Evolutionary conservation across 2,888 invertebrate species (phyloP).

Genomic region (Callimorpha dominula): DNA sequence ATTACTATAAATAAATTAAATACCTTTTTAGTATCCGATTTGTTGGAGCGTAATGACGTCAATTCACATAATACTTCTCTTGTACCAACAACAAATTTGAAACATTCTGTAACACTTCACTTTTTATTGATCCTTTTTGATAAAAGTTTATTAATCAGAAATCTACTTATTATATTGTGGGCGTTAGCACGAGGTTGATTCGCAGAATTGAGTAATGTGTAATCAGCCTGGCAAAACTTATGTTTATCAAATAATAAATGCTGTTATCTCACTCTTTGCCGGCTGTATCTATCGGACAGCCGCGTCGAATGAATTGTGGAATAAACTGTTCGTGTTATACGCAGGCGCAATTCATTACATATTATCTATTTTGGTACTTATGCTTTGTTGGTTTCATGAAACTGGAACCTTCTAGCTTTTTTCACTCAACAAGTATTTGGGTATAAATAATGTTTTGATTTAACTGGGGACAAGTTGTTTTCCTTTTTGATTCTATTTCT

Average conservation of each 20-base stretch:
- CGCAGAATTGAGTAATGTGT: not conserved
- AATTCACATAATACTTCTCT: not conserved
- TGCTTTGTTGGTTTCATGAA: not conserved
- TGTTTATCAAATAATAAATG: not conserved
- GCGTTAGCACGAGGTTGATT: not conserved
- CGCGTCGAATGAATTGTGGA: not conserved
- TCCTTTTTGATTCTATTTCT: no score
- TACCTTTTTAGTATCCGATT: not conserved
- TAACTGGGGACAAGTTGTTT: no score
- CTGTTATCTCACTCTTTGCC: not conserved
- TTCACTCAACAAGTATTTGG: not conserved
- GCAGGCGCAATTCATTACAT: not conserved
- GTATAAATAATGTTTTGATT: not conserved
- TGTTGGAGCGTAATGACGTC: not conserved
- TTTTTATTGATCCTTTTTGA: not conserved
- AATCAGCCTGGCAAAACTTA: not conserved
- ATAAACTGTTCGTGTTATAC: not conserved
- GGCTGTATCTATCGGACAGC: not conserved
- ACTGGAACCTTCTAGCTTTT: not conserved
- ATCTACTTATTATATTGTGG: not conserved
- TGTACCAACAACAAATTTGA: not conserved
- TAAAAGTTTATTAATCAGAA: not conserved
- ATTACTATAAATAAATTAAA: not conserved
- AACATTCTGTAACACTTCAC: not conserved
- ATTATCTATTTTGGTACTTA: conserved; percentile 2